phyloP scores from a whole-genome alignment of 2,113 vertebrate species.

The Hassar affinis region DNA sequence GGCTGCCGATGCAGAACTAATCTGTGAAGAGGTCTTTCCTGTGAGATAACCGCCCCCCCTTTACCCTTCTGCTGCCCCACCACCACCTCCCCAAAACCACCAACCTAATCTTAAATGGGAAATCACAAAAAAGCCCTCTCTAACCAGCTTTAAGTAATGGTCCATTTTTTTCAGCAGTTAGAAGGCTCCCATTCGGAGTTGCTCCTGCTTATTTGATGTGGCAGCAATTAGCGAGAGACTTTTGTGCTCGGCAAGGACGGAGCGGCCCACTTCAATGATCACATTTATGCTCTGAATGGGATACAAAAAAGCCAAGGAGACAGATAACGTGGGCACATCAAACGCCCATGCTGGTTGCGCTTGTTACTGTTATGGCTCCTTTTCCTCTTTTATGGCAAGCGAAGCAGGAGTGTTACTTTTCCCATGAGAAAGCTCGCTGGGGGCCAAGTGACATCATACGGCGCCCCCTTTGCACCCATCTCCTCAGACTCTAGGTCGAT shows the following conservation, averaged over 20 bases:
- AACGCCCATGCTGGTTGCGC: conserved; percentile 65
- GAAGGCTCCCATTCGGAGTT: conserved; percentile 73
- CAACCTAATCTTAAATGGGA: conserved; percentile 76
- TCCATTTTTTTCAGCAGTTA: conserved; percentile 71
- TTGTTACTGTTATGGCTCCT: conserved; percentile 66
- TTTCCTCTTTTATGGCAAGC: conserved; percentile 66
- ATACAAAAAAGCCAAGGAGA: conserved; percentile 67
- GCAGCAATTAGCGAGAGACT: conserved; percentile 84
- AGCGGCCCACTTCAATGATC: conserved; percentile 80
- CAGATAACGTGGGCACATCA: conserved; percentile 72
- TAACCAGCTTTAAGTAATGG: conserved; percentile 65
- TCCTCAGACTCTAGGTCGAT: conserved; percentile 34
- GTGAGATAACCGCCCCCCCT: conserved; percentile 68
- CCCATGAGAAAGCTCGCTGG: conserved; percentile 74
- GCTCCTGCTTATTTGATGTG: conserved; percentile 84
- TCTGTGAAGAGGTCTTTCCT: conserved; percentile 78
- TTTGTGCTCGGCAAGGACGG: conserved; percentile 76
- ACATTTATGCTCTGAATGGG: conserved; percentile 75
- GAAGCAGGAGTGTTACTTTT: conserved; percentile 76
- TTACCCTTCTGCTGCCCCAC: conserved; percentile 36
- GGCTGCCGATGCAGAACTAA: conserved; percentile 83
- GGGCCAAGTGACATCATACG: conserved; percentile 57
- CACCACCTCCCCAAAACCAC: conserved; percentile 52
- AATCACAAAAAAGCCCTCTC: conserved; percentile 62
- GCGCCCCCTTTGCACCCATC: conserved; percentile 49